phyloP scores from a whole-genome alignment of 2,888 invertebrate species.

The Calameuta pallipes region DNA sequence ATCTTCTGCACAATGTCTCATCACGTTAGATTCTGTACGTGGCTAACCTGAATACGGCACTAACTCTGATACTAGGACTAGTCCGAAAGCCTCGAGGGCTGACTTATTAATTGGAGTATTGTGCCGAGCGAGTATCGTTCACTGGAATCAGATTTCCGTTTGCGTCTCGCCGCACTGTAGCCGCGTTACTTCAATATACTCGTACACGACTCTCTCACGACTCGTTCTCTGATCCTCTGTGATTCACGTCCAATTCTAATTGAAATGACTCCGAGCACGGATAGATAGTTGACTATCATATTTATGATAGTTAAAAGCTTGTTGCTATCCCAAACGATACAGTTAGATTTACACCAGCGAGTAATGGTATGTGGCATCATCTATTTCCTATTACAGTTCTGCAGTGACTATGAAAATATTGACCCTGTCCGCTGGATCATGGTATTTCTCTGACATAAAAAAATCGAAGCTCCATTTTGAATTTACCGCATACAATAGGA shows the following conservation, averaged over 20 bases:
- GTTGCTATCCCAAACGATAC: no score
- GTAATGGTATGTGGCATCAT: no score
- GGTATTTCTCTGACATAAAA: no score
- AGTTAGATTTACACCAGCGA: no score
- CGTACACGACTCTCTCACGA: no score
- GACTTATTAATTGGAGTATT: slow-evolving; percentile 27
- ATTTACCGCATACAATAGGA: no score
- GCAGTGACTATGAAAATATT: no score
- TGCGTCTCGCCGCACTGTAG: slow-evolving; percentile 6
- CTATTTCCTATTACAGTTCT: no score
- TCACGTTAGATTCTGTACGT: slow-evolving; percentile 19
- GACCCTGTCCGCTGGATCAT: no score
- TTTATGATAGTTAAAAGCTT: no score
- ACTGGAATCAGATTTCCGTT: slow-evolving; percentile 25
- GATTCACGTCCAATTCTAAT: neutral
- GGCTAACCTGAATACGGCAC: neutral
- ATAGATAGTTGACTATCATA: no score
- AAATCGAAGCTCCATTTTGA: no score
- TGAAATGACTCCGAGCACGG: neutral
- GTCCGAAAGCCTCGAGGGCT: slow-evolving; percentile 11
- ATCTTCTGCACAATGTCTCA: slow-evolving; percentile 22
- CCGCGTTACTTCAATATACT: neutral
- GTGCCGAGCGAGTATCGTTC: slow-evolving; percentile 26
- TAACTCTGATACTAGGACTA: neutral
- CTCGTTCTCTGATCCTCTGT: neutral